Evolutionary conservation across 2,113 vertebrate species (phyloP), one percentile per base, ranked within the genome.

Genomic region (Macrotus californicus): DNA sequence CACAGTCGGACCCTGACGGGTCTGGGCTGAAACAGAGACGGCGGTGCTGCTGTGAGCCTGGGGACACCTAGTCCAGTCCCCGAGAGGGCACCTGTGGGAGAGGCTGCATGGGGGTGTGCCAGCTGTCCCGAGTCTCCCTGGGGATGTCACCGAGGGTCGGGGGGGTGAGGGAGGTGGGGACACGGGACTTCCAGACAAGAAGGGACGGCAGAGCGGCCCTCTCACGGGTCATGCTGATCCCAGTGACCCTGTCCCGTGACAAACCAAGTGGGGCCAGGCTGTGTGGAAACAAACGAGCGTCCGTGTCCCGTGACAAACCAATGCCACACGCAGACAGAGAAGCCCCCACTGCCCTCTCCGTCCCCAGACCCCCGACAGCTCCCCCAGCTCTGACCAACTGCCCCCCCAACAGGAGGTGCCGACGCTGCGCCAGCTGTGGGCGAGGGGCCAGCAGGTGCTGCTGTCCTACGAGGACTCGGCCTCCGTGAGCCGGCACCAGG

Each of bases 401-500:
- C 15, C 8, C 5, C 13, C 36, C 18, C 56, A 29, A 6, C 93
- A 99, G 99, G 98, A 98, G 73, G 92, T 59, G 39, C 97, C 98
- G 0, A 99, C 99, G 0, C 95, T 99, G 95, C 94, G 98, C 80
- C 98, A 98, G 86, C 94, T 99, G 96, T 99, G 99, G 99, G 95
- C 97, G 0, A 93, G 69, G 0, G 98, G 98, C 31, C 98, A 98
- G 77, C 99, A 99, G 98, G 98, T 99, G 8, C 93, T 99, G 52
- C 90, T 99, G 59, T 99, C 99, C 0, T 99, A 99, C 0, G 99
- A 99, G 3, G 97, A 98, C 21, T 94, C 70, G 0, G 1, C 41
- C 29, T 19, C 96, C 0, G 97, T 98, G 73, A 24, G 0, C 11
- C 73, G 93, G 46, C 98, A 99, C 70, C 14, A 2, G 0, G 98